phyloP scores from a whole-genome alignment of 2,888 invertebrate species.

The Standfussiana lucernea region DNA sequence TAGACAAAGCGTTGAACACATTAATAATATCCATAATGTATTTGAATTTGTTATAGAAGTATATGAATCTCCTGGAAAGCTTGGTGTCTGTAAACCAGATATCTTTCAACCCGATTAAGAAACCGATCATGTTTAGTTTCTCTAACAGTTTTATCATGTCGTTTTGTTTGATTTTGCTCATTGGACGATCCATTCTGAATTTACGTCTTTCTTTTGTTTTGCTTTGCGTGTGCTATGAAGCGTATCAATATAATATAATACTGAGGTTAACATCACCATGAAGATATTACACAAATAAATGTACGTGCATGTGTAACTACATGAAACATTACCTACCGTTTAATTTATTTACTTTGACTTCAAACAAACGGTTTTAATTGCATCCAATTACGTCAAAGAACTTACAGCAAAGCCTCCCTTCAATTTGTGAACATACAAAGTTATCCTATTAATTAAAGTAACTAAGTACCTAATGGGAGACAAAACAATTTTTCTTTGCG shows the following conservation, averaged over 20 bases:
- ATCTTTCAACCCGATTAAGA: slow-evolving; percentile 19
- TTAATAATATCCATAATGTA: slow-evolving; percentile 6
- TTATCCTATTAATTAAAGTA: not conserved
- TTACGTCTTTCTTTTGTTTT: not conserved
- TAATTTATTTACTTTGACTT: not conserved
- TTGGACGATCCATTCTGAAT: slow-evolving; percentile 24
- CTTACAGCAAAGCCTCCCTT: not conserved
- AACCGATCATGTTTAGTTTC: slow-evolving; percentile 23
- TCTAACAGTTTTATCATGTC: slow-evolving; percentile 32
- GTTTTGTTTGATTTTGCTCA: slow-evolving; percentile 9
- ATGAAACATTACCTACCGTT: not conserved
- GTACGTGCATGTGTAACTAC: not conserved
- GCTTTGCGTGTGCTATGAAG: not conserved
- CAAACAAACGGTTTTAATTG: slow-evolving; percentile 11
- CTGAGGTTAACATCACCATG: not conserved
- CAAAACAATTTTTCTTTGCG: not conserved
- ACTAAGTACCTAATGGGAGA: not conserved
- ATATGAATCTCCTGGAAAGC: slow-evolving; percentile 29
- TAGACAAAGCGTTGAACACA: not conserved
- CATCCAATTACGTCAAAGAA: slow-evolving; percentile 3
- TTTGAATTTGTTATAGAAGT: slow-evolving; percentile 17
- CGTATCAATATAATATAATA: not conserved
- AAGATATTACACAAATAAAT: not conserved
- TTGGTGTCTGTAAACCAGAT: slow-evolving; percentile 37
- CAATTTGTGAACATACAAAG: slow-evolving; percentile 28